Base-by-base conservation (phyloP, 1,140 invertebrate genomes). In the Psilanteris sp. region DNA sequence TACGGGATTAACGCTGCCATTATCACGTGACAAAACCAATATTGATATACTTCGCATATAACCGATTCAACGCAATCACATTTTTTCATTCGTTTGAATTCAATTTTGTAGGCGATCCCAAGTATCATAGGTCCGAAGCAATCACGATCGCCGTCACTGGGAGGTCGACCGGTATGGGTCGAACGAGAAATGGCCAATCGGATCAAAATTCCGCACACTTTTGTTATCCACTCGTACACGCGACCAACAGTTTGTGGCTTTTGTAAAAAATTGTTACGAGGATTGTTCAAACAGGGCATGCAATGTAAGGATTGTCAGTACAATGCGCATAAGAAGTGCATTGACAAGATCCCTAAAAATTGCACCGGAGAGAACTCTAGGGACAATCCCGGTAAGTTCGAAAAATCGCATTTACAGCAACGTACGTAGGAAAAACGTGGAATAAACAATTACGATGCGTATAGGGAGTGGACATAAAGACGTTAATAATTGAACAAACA, bases 251-350 rank as follows among this genome's bases (percentile, higher is more conserved):
- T 99, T 7, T 99, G 98, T 86, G 95, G 97, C 78, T 91, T 93
- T 83, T 99, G 98, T 90, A 97, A 97, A 86, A 97, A 97, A 88
- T 91, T 99, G 74, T 90, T 99, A 13, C 94, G 96, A 79, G 98
- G 98, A 1, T 90, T 99, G 34, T 98, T 98, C 88, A 95, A 98
- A 83, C 98, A 99, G 89, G 96, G 98, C 31, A 87, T 98, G 50
- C 98, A 99, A 86, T 99, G 98, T 87, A 96, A 97, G 89, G 97
- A 99, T 90, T 99, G 98, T 85, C 96, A 97, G 85, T 98, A 97
- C 88, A 99, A 99, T 90, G 96, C 95, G 61, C 98, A 99, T 88
- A 97, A 98, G 85, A 99, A 98, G 88, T 99, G 98, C 88, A 91
- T 96, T 68, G 95, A 96, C 14, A 93, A 94, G 88, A 95, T 99